Evolutionary conservation across 2,888 invertebrate genomes (phyloP), one percentile per base, ranked within the genome.

Genomic region (Diadegma fenestrale): DNA sequence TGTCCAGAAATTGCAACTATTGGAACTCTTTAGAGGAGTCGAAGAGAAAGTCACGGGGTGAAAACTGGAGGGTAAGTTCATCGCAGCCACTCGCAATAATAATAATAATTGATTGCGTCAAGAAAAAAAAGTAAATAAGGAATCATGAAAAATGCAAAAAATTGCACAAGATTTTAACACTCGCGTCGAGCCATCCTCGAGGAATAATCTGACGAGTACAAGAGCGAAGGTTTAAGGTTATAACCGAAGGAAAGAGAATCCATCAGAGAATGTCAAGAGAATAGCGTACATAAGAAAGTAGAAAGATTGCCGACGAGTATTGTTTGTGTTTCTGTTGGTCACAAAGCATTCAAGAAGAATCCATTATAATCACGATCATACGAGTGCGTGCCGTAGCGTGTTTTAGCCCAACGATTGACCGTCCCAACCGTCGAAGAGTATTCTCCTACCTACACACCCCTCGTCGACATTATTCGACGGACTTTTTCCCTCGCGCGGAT

Each of bases 401-500:
- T 91, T 91, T 91, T 89, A 87, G 89, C 82, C 82, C 86, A 86
- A 88, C 86, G 88, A 89, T 85, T 86, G 88, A 71, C 82, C 77
- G 84, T 79, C 75, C 84, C 80, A 43, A 80, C 68, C 68, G 41
- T 80, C 76, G 72, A 58, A 69, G 48, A 73, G 37, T 43, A 66
- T 77, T 75, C 80, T 58, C 26, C 58, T 58, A 26, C n/a, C n/a
- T n/a, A n/a, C n/a, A n/a, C n/a, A n/a, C 58, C 86, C 80, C 86
- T 86, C 87, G 87, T 83, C 84, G 86, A 90, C 91, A 90, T 91
- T 91, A 92, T 92, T 91, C 90, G 89, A 88, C 89, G 90, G 88
- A 88, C 91, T 92, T 92, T 92, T 92, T 92, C 91, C 90, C 87
- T 87, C 80, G 79, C 87, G 88, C 88, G 91, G 91, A 91, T 92